These are phyloP conservation scores for Lingula anatina DNA, from an alignment of 2,888 invertebrate species.

Conservation along the genomic window DNA sequence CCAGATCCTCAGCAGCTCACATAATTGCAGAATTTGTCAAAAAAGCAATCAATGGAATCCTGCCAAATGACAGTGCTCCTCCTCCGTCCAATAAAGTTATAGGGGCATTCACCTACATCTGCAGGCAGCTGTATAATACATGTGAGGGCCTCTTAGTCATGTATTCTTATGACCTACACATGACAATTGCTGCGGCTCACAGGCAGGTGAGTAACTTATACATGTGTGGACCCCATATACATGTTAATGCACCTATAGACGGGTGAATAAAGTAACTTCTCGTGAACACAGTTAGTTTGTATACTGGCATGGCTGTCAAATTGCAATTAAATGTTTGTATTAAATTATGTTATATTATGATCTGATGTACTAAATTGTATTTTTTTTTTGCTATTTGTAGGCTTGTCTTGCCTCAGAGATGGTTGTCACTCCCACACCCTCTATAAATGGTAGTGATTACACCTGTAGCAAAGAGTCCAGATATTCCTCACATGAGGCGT, in stretches of 20 bases:
- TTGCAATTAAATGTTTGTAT: too few relatives aligned
- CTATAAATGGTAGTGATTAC: conserved; percentile 23
- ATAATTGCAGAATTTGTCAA: conserved; percentile 44
- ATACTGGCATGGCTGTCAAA: too few relatives aligned
- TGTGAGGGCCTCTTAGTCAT: conserved; percentile 46
- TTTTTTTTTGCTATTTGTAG: too few relatives aligned
- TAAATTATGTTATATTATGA: too few relatives aligned
- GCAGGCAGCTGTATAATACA: conserved; percentile 48
- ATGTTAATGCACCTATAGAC: too few relatives aligned
- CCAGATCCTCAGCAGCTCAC: conserved; percentile 46
- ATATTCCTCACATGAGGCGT: too few relatives aligned
- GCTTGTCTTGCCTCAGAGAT: conserved; percentile 34
- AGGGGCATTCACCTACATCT: conserved; percentile 46
- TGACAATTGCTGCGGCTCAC: conserved; percentile 37
- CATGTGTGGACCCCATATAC: too few relatives aligned
- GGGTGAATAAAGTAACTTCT: too few relatives aligned
- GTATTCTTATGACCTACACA: conserved; percentile 43
- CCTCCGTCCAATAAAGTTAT: conserved; percentile 38
- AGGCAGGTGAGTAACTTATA: conserved; percentile 41
- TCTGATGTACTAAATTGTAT: too few relatives aligned
- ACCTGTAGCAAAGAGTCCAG: too few relatives aligned
- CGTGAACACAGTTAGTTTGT: too few relatives aligned
- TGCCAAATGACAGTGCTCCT: conserved; percentile 22
- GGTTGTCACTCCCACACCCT: conserved; percentile 39
- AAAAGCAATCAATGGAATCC: conserved; percentile 32